Conservation (phyloP, 2,113 vertebrate species). For the Tragulus kanchil region DNA sequence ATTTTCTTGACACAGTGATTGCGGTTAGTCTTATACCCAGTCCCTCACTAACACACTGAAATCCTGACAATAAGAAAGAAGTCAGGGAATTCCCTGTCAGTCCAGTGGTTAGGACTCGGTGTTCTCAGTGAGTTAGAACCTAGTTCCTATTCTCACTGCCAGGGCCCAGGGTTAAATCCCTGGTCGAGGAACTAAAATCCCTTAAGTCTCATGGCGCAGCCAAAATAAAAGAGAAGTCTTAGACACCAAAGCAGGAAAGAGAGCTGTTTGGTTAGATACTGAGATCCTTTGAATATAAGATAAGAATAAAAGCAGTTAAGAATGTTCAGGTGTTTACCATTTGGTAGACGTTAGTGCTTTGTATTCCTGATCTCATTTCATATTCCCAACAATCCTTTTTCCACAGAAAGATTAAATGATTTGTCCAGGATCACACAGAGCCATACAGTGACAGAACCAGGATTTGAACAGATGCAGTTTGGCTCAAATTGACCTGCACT, state of each 20-base stretch:
- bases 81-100: not conserved
- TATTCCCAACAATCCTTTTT: not conserved
- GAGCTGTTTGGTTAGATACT: constrained; percentile 29
- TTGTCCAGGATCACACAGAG: not conserved
- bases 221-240: not conserved
- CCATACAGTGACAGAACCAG: not conserved
- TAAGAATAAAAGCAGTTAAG: not conserved
- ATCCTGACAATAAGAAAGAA: constrained; percentile 25
- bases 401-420: not conserved
- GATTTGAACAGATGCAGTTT: not conserved
- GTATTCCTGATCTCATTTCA: not conserved
- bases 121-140: no score
- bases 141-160: no score
- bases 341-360: not conserved
- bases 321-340: not conserved
- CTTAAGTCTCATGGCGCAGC: not conserved
- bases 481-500: not conserved
- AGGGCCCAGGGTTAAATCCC: not conserved
- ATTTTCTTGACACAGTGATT: constrained; percentile 27
- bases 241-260: not conserved
- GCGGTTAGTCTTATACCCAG: not conserved
- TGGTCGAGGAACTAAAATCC: not conserved
- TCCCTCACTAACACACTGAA: not conserved
- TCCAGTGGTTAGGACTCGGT: not conserved
- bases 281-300: not conserved